Percentiles rank a stretch among this genome's conserved stretches.
phyloP scores from a whole-genome alignment of 2,797 vertebrate genomes.

The Orestias chungarensis region DNA sequence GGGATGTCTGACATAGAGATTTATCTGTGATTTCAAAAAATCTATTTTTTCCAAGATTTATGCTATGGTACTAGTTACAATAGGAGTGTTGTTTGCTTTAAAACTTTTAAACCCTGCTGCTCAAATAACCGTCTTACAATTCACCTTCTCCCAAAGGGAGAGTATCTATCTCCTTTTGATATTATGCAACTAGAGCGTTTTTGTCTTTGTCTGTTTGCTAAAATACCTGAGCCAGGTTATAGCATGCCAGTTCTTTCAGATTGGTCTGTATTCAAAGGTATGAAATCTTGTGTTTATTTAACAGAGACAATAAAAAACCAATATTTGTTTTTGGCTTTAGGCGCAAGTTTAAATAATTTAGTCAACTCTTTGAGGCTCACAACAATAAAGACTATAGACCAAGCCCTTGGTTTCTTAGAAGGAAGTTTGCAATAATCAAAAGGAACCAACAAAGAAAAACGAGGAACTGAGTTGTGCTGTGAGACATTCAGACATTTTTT shows the following conservation, averaged over 20 bases:
- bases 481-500: background rate
- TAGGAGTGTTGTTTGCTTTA: conserved; percentile 30
- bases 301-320: background rate
- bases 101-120: background rate
- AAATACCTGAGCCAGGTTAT: conserved; percentile 1
- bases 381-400: fast-evolving
- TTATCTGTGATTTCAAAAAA: background rate
- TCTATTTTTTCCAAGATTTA: background rate
- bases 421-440: background rate
- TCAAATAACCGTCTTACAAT: conserved; percentile 30
- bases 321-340: background rate
- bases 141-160: background rate
- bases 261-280: background rate
- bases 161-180: background rate
- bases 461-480: background rate
- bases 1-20: background rate
- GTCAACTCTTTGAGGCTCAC: background rate
- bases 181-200: background rate
- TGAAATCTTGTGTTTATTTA: conserved; percentile 16
- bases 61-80: background rate
- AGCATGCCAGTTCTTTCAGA: conserved; percentile 30
- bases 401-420: background rate
- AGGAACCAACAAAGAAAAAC: background rate
- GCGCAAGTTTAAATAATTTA: background rate
- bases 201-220: background rate